These are phyloP conservation scores for Caenorhabditis sinica DNA, from an alignment of 2,888 invertebrate genomes.

Conservation along the genomic window DNA sequence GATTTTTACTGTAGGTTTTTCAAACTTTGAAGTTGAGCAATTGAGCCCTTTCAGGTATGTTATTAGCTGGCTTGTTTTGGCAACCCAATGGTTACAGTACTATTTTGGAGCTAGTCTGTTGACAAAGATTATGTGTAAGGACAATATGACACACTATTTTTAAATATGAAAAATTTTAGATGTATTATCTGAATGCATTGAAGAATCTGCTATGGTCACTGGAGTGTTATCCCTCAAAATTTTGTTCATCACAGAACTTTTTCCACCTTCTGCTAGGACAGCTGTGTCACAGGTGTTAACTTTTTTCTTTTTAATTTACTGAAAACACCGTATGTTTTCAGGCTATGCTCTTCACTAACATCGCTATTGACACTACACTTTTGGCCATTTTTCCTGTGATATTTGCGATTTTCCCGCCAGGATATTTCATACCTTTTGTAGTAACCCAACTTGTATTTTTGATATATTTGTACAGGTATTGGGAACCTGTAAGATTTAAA, in stretches of 20 bases:
- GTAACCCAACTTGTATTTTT: constrained; percentile 36
- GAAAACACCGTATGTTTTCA: constrained; percentile 36
- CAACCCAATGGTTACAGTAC: not conserved
- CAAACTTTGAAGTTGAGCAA: not conserved
- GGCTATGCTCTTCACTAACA: constrained; percentile 27
- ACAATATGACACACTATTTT: not conserved
- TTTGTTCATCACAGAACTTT: constrained; percentile 57
- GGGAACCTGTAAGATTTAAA: not conserved
- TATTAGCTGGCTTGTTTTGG: not conserved
- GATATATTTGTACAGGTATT: constrained; percentile 18
- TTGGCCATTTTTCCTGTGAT: constrained; percentile 48
- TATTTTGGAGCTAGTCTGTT: constrained; percentile 10
- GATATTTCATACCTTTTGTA: constrained; percentile 50
- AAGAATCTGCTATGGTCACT: constrained; percentile 30
- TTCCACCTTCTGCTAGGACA: constrained; percentile 66
- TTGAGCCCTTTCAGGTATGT: constrained; percentile 7
- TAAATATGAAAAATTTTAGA: constrained; percentile 36
- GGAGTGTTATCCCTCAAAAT: constrained; percentile 40
- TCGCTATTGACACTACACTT: constrained; percentile 30
- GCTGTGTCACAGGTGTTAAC: constrained; percentile 56
- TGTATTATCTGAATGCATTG: constrained; percentile 37
- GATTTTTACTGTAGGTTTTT: constrained; percentile 20
- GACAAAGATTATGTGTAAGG: constrained; percentile 24
- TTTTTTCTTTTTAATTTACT: not conserved
- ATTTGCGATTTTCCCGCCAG: constrained; percentile 53